Conservation (phyloP, 1,140 invertebrate genomes). For the Pemphigus obesinymphae region DNA sequence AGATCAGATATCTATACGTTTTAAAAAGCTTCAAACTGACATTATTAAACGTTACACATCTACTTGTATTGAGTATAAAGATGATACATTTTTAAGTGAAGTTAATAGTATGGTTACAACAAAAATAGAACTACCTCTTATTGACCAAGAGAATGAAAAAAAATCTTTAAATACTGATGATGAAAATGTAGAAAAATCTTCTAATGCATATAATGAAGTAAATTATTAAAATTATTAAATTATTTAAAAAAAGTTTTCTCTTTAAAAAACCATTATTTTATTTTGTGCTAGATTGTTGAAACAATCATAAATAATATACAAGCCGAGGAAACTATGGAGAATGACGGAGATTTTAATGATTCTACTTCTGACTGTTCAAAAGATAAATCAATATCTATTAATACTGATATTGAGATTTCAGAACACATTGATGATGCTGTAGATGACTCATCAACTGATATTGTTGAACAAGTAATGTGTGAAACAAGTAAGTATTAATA, state of each 20-base stretch:
- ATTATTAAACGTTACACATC: conserved; percentile 35
- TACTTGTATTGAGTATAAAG: conserved; percentile 23
- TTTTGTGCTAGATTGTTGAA: conserved; percentile 12
- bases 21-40: conserved; percentile 20
- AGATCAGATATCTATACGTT: conserved; percentile 29
- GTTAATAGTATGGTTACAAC: neutral
- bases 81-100: neutral
- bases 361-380: neutral
- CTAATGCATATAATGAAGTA: neutral
- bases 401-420: neutral
- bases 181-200: conserved; percentile 10
- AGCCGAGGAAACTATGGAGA: conserved; percentile 28
- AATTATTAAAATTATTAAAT: neutral
- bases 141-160: neutral
- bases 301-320: conserved; percentile 13
- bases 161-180: neutral
- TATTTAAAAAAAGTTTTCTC: neutral
- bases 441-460: neutral
- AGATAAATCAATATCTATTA: neutral
- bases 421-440: neutral
- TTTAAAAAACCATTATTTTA: neutral
- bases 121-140: neutral
- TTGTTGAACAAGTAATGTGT: neutral
- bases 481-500: neutral
- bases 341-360: neutral